These are phyloP conservation scores for Varecia variegata DNA, from an alignment of 2,797 vertebrate species.

Conservation along the genomic window DNA sequence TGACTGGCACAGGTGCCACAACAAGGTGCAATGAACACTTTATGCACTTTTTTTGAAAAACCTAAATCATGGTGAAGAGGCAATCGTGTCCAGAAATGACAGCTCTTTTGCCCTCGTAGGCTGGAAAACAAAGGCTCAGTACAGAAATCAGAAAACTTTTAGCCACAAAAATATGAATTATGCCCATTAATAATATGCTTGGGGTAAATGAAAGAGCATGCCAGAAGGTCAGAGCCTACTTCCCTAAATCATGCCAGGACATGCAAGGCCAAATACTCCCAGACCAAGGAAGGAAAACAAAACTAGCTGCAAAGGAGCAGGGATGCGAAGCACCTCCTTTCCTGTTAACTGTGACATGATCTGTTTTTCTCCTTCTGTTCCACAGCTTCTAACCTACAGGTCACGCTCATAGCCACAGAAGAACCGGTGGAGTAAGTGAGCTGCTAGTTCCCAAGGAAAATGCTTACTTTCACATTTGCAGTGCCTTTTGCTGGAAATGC, in stretches of 20 bases:
- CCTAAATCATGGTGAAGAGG: neutral
- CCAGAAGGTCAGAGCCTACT: constrained; percentile 17
- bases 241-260: neutral
- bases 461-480: constrained; percentile 60
- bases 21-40: neutral
- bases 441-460: constrained; percentile 64
- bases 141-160: neutral
- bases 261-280: neutral
- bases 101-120: neutral
- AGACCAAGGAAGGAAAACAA: neutral
- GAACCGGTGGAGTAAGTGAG: neutral
- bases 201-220: constrained; percentile 54
- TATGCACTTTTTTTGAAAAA: neutral
- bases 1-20: neutral
- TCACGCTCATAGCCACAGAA: constrained; percentile 43
- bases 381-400: constrained; percentile 35
- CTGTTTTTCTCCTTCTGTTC: neutral
- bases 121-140: constrained; percentile 25
- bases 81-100: neutral
- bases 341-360: neutral
- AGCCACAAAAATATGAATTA: neutral
- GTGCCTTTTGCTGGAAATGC: constrained; percentile 64
- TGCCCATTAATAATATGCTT: neutral
- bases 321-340: neutral
- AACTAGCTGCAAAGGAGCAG: neutral